phyloP scores from a whole-genome alignment of 1,140 invertebrate species.

The Tetragonula clypearis region DNA sequence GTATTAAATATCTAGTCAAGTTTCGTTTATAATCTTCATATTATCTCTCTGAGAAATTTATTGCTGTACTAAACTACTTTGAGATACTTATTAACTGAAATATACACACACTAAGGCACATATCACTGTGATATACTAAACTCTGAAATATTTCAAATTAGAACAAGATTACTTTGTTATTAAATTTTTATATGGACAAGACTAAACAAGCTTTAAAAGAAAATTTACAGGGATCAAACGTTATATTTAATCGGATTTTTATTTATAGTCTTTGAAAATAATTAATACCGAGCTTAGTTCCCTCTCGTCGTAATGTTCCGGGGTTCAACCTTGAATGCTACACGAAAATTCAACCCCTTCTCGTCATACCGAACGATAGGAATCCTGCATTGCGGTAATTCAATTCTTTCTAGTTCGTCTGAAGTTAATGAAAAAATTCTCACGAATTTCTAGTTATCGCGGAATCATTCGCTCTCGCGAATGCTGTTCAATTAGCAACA shows the following conservation, averaged over 20 bases:
- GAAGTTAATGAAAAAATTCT: neutral
- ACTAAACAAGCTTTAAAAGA: neutral
- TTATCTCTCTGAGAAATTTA: too few relatives aligned
- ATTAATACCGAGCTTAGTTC: neutral
- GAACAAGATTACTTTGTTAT: too few relatives aligned
- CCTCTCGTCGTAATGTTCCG: neutral
- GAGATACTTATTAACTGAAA: too few relatives aligned
- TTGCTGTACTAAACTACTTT: too few relatives aligned
- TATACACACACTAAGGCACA: too few relatives aligned
- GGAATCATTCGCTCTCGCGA: neutral
- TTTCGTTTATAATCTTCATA: too few relatives aligned
- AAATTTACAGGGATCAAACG: neutral
- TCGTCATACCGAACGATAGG: neutral
- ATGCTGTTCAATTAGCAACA: slow-evolving; percentile 11
- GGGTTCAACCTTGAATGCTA: too few relatives aligned
- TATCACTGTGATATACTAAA: too few relatives aligned
- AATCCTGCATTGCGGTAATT: neutral
- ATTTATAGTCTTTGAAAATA: neutral
- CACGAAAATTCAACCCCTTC: neutral
- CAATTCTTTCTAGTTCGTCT: neutral
- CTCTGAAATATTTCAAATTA: too few relatives aligned
- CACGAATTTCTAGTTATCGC: neutral
- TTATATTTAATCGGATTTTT: neutral
- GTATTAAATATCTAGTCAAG: too few relatives aligned
- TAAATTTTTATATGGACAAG: too few relatives aligned